These are phyloP conservation scores for Dolichotis patagonum DNA, from an alignment of 2,113 vertebrate genomes.

Conservation along the genomic window DNA sequence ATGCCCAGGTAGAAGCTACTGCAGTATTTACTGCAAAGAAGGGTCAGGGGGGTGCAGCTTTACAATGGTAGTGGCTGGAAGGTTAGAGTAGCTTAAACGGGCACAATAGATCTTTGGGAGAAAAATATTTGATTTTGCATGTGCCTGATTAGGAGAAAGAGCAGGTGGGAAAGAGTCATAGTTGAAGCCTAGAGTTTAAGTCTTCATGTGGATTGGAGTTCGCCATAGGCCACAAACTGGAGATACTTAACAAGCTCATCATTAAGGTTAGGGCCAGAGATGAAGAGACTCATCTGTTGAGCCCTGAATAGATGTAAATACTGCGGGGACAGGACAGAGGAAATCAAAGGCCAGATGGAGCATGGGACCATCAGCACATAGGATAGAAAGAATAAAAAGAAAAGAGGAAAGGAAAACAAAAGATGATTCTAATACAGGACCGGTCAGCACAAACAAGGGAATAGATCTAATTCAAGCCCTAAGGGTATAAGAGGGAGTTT, in stretches of 20 bases:
- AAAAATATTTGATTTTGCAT: not conserved
- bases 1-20: not conserved
- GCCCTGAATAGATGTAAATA: too few relatives aligned
- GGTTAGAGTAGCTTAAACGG: too few relatives aligned
- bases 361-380: rapidly evolving
- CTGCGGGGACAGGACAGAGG: not conserved
- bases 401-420: not conserved
- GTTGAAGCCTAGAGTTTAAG: not conserved
- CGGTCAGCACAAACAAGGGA: not conserved
- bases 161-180: not conserved
- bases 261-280: not conserved
- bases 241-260: not conserved
- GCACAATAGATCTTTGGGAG: not conserved
- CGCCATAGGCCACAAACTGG: not conserved
- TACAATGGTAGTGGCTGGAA: not conserved
- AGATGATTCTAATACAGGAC: not conserved
- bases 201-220: not conserved
- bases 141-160: not conserved
- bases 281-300: too few relatives aligned
- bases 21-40: not conserved
- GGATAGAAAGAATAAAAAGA: not conserved
- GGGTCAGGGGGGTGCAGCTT: not conserved
- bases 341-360: not conserved
- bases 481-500: not conserved
- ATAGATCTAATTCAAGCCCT: not conserved